Base-by-base conservation (phyloP, 2,888 invertebrate species). In the Cryptus viduatorius region DNA sequence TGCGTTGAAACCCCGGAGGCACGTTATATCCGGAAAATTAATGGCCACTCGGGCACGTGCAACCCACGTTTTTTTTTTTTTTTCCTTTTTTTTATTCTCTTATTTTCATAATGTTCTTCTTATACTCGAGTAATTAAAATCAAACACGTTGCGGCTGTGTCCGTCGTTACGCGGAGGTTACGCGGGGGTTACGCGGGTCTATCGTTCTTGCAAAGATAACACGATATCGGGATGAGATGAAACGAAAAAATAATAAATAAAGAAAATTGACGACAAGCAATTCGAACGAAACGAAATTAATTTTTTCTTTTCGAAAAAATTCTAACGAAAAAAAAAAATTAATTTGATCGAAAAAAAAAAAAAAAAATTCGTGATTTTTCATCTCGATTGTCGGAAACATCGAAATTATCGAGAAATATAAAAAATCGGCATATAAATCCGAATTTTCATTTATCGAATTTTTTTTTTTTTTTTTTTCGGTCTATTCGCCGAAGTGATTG, bases 11-110 rank as follows among this genome's bases (percentile, higher is more conserved):
- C 44, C 75, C 50, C 61, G 12, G 56, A 31, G 48, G 72, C 19
- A 12, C 78, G 73, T 71, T 48, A 72, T 56, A 72, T 46, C 67
- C 77, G 68, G 59, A 67, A 79, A 83, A 83, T 83, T 79, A 83
- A 79, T 76, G 79, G 71, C 69, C 76, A 64, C 83, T 83, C 76
- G 76, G 64, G 76, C 83, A 83, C 83, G 83, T 71, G 56, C 46
- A 19, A 67, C 64, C 44, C 14, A 24, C 44, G 19, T 44, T 48
- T 77, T 59, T 24, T 16, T 29, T 24, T 12, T 50, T 16, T 44
- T 16, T 12, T 42, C 24, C 2, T 24, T 46, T 31, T 72, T 53
- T 56, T 37, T 37, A 14, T 24, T 46, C 42, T 65, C 24, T 16
- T 48, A 14, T 24, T 65, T 29, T 50, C 69, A 42, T 61, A 67